Conservation (phyloP, 2,888 invertebrate species). For the Onthophagus sagittarius region DNA sequence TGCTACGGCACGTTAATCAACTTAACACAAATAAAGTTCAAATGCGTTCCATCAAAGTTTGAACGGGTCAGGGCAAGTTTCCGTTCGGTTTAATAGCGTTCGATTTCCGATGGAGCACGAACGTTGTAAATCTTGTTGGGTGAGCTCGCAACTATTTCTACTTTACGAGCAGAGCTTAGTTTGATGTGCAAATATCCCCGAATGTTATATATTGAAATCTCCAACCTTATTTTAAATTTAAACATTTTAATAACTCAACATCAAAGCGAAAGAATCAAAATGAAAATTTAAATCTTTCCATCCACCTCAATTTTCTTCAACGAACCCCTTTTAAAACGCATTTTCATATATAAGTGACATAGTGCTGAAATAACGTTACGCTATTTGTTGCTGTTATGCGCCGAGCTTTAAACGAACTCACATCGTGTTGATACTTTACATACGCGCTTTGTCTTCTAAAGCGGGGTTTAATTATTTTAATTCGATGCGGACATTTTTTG, state of each 20-base stretch:
- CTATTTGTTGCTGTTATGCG: too few relatives aligned
- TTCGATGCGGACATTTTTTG: too few relatives aligned
- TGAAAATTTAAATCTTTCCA: not conserved
- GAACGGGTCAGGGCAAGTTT: not conserved
- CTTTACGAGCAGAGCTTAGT: not conserved
- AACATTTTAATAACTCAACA: not conserved
- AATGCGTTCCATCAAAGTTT: constrained; percentile 7
- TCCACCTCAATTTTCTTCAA: too few relatives aligned
- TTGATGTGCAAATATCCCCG: not conserved
- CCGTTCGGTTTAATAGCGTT: not conserved
- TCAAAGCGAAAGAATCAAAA: not conserved
- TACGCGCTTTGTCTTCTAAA: too few relatives aligned
- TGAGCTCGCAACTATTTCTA: not conserved
- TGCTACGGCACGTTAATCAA: not conserved
- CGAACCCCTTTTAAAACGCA: too few relatives aligned
- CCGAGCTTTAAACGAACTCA: too few relatives aligned
- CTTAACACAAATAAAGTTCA: constrained; percentile 12
- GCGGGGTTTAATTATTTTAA: too few relatives aligned
- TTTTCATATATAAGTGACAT: too few relatives aligned
- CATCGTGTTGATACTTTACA: too few relatives aligned
- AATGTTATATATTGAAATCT: not conserved
- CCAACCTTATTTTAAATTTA: not conserved
- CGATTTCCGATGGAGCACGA: not conserved
- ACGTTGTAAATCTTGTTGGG: not conserved
- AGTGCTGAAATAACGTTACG: too few relatives aligned